These are phyloP conservation scores for Apodemus agrarius DNA, from an alignment of 2,797 vertebrate genomes.

Conservation along the genomic window DNA sequence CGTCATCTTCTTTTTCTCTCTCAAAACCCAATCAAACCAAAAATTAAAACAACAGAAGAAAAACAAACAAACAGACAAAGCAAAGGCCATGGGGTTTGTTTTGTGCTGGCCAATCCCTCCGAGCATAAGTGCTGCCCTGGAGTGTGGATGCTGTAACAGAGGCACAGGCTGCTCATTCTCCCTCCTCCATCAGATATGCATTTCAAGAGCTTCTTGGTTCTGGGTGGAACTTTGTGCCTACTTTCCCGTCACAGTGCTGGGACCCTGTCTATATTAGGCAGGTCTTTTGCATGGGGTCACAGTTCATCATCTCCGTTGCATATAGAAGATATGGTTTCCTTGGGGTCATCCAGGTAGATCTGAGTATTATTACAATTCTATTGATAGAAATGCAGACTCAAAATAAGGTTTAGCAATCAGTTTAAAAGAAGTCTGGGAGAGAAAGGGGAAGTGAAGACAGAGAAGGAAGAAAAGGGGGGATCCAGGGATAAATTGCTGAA, in stretches of 20 bases:
- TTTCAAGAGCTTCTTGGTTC: background rate
- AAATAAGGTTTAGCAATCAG: background rate
- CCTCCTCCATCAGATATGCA: background rate
- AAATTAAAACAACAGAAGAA: background rate
- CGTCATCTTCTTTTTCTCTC: background rate
- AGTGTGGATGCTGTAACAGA: too few species aligned
- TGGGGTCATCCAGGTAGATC: background rate
- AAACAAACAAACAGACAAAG: background rate
- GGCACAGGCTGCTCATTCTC: background rate
- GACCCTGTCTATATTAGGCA: background rate
- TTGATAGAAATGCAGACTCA: background rate
- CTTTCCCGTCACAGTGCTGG: background rate
- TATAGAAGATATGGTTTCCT: background rate
- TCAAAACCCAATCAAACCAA: background rate
- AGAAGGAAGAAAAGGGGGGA: background rate
- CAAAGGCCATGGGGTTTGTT: background rate
- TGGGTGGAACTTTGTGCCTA: background rate
- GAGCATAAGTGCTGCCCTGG: background rate
- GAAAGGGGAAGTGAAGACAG: accelerated
- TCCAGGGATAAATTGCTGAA: background rate
- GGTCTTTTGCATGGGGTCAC: background rate
- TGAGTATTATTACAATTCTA: background rate
- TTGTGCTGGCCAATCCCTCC: background rate
- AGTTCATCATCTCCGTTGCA: background rate
- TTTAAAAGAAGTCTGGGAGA: background rate